Percentiles rank a stretch among this genome's conserved stretches.
These are phyloP conservation scores for Panopea generosa DNA, from an alignment of 2,888 invertebrate species.

Conservation along the genomic window DNA sequence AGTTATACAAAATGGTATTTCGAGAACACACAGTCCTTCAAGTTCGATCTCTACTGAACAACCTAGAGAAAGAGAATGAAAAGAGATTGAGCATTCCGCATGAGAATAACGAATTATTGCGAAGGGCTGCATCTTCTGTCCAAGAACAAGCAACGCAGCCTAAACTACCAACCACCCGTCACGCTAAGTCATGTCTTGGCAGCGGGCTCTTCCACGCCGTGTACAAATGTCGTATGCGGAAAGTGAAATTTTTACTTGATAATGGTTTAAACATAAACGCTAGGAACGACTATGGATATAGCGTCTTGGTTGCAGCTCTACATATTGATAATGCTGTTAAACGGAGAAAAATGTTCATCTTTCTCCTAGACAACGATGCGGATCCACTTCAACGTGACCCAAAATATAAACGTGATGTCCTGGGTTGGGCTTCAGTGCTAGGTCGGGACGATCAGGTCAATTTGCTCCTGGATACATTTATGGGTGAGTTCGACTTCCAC, in stretches of 20 bases:
- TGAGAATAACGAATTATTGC: slow-evolving; percentile 21
- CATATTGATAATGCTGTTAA: slow-evolving; percentile 73
- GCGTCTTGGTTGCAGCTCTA: slow-evolving; percentile 76
- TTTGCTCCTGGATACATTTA: slow-evolving; percentile 69
- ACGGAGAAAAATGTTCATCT: slow-evolving; percentile 74
- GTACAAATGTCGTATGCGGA: slow-evolving; percentile 66
- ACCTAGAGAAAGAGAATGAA: slow-evolving; percentile 50
- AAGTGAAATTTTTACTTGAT: slow-evolving; percentile 72
- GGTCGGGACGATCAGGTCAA: slow-evolving; percentile 69
- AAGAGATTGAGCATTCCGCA: slow-evolving; percentile 9
- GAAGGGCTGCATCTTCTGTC: slow-evolving; percentile 16
- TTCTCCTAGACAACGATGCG: slow-evolving; percentile 73
- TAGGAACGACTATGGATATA: slow-evolving; percentile 76
- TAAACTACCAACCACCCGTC: slow-evolving; percentile 40
- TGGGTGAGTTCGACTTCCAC: slow-evolving; percentile 78
- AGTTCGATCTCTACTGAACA: slow-evolving; percentile 53
- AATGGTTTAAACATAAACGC: slow-evolving; percentile 71
- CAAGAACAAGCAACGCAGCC: slow-evolving; percentile 13
- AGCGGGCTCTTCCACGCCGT: slow-evolving; percentile 72
- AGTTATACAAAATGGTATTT: slow-evolving; percentile 57
- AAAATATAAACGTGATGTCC: slow-evolving; percentile 66
- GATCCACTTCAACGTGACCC: slow-evolving; percentile 69
- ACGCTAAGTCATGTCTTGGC: slow-evolving; percentile 60
- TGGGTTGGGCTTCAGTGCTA: slow-evolving; percentile 77
- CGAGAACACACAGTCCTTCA: slow-evolving; percentile 67